Evolutionary conservation across 2,797 vertebrate genomes (phyloP), one percentile per base, ranked within the genome.

Genomic region (Zenarchopterus dispar): DNA sequence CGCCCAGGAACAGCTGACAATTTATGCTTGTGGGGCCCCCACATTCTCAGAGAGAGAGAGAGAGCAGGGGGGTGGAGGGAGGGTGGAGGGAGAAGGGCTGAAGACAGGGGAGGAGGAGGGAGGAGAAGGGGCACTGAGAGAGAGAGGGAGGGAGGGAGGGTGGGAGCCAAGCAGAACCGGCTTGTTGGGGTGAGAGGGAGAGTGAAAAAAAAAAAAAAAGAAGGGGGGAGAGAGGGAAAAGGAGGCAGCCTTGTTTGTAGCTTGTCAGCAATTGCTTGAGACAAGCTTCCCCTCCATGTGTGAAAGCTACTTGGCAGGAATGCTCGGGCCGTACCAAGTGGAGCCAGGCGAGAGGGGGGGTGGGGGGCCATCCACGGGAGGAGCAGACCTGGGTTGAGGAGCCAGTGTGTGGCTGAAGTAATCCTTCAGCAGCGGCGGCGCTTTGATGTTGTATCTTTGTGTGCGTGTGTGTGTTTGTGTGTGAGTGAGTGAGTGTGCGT

Each of bases 231-330:
- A 11, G 47, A 41, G 45, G 59, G 72, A 72, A 70, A 91, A 92
- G 89, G 92, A 91, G 94, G 90, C 93, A 89, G 95, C 93, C 94
- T 96, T 95, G 95, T 95, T 96, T 96, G 95, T 95, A 95, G 95
- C 94, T 96, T 95, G 96, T 96, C 96, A 97, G 95, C 96, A 95
- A 95, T 95, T 95, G 95, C 95, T 94, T 91, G 94, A 96, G 94
- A 96, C 94, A 95, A 95, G 94, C 94, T 95, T 93, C 89, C 86
- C 88, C 88, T 95, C 95, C 94, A 95, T 96, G 95, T 96, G 96
- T 96, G 95, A 96, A 95, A 95, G 95, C 95, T 93, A 93, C 96
- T 96, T 95, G 95, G 96, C 95, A 95, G 95, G 95, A 96, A 97
- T 95, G 95, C 93, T 94, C 92, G 95, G 96, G 90, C 92, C 26